Conservation (phyloP, 2,888 invertebrate genomes). For the Crepidodera aurea region DNA sequence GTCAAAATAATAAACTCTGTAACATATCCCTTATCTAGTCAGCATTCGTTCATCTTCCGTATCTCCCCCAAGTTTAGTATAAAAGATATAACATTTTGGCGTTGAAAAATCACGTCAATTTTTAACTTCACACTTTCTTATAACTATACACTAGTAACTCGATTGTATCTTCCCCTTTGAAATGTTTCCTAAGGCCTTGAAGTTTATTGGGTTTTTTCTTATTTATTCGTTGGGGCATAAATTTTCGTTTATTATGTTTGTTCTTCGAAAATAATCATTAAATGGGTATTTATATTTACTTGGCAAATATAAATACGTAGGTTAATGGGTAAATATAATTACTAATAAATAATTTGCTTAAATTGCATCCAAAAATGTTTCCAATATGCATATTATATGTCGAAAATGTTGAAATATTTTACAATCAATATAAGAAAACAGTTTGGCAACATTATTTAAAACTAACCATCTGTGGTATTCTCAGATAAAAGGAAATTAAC, state of each 20-base stretch:
- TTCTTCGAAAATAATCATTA: background rate
- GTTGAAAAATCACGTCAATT: constrained; percentile 20
- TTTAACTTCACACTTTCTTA: constrained; percentile 23
- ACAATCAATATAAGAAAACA: too few relatives aligned
- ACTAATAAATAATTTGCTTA: too few relatives aligned
- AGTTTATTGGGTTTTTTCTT: background rate
- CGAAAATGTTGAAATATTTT: too few relatives aligned
- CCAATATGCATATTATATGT: too few relatives aligned
- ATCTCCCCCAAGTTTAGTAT: constrained; percentile 17
- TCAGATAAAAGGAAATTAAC: too few relatives aligned
- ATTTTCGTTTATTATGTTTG: background rate
- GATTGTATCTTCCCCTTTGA: constrained; percentile 10
- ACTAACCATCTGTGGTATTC: too few relatives aligned
- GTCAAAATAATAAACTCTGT: constrained; percentile 19
- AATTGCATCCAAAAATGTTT: too few relatives aligned
- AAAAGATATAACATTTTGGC: constrained; percentile 17
- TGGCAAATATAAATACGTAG: background rate
- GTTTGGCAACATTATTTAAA: too few relatives aligned
- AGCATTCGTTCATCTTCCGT: constrained; percentile 16
- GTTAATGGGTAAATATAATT: too few relatives aligned
- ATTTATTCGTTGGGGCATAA: background rate
- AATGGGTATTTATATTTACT: background rate
- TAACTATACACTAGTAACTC: constrained; percentile 5
- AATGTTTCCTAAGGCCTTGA: background rate
- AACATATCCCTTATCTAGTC: constrained; percentile 23